Evolutionary conservation across 64 coral and sea anemone genomes (phyloP).

Genomic region (Montipora capricornis): DNA sequence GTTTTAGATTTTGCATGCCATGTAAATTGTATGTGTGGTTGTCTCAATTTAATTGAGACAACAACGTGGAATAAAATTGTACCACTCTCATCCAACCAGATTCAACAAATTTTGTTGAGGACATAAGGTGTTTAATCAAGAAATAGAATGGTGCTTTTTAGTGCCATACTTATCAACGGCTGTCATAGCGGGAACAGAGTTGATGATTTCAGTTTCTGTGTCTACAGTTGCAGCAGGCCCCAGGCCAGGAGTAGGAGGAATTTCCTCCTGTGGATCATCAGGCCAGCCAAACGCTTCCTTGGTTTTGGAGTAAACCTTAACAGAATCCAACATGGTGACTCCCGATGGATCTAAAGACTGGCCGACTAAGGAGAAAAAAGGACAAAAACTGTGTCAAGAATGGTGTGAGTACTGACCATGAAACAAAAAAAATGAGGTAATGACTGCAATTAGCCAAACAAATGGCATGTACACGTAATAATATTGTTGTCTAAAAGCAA

Average conservation of each 20-base stretch:
- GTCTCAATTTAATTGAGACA: no score
- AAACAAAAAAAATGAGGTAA: no score
- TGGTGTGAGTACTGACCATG: background rate
- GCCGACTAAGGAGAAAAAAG: constrained; percentile 65
- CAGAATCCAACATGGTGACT: constrained; percentile 99
- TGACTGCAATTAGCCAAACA: no score
- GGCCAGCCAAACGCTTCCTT: constrained; percentile 99
- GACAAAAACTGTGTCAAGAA: background rate
- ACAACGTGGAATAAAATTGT: no score
- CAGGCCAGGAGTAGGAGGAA: constrained; percentile 65
- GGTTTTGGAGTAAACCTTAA: constrained; percentile 97
- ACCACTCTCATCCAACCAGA: no score
- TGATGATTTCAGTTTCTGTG: constrained; percentile 67
- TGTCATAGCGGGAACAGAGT: constrained; percentile 69
- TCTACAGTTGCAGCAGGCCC: constrained; percentile 61
- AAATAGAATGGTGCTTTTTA: background rate
- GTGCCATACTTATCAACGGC: constrained; percentile 80
- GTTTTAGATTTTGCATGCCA: no score
- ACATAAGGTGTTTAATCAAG: no score
- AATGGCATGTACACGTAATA: no score
- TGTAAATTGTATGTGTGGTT: no score
- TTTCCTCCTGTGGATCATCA: constrained; percentile 93
- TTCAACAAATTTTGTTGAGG: no score
- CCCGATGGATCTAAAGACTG: constrained; percentile 93
- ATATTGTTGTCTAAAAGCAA: no score